A percentile compares a stretch with the other conserved stretches of the same genome.
Conservation (phyloP, 2,113 vertebrate species). For the Leiothrix lutea region DNA sequence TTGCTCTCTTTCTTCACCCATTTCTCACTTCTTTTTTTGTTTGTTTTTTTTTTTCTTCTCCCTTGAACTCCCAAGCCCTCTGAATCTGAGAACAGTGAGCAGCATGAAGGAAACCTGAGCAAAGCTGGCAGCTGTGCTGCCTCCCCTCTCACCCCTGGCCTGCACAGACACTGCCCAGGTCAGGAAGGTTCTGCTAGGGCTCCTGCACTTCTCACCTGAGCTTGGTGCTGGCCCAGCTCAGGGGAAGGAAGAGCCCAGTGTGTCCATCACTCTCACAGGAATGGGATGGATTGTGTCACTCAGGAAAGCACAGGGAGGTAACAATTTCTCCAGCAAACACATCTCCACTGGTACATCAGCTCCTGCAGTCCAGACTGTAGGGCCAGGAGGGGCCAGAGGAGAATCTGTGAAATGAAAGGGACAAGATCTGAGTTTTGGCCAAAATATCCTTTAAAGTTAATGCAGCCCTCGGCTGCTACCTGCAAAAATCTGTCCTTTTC, state of each 20-base stretch:
- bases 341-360: accelerated
- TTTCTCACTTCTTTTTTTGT: not conserved
- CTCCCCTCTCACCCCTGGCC: not conserved
- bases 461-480: not conserved
- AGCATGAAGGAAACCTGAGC: not conserved
- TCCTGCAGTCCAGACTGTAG: not conserved
- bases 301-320: not conserved
- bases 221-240: not conserved
- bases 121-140: not conserved
- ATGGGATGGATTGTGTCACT: not conserved
- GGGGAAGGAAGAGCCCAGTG: not conserved
- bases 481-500: not conserved
- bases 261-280: not conserved
- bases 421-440: not conserved
- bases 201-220: not conserved
- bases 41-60: not conserved
- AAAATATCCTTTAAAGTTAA: not conserved
- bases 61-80: not conserved
- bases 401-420: not conserved
- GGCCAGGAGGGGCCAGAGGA: not conserved
- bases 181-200: not conserved
- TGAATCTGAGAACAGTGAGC: not conserved
- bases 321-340: not conserved
- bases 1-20: not conserved
- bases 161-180: not conserved